These are phyloP conservation scores for Charadrius vociferus DNA, from an alignment of 2,113 vertebrate species.

Conservation along the genomic window DNA sequence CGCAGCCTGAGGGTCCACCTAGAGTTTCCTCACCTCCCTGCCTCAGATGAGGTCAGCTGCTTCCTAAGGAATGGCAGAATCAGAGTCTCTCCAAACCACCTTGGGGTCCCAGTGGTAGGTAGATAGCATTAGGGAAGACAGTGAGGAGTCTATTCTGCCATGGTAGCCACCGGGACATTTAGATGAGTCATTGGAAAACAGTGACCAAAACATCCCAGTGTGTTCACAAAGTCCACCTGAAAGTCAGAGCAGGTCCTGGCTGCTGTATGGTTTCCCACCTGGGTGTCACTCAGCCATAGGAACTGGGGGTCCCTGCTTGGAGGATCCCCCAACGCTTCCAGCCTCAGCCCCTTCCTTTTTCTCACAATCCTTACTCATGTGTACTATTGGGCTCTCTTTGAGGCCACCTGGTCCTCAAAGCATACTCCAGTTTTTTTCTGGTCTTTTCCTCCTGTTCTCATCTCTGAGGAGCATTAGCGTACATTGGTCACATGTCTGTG, in stretches of 20 bases:
- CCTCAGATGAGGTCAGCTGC: neutral
- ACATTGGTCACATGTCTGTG: accelerated
- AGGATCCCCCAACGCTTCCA: accelerated
- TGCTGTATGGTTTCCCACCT: neutral
- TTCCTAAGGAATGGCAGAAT: neutral
- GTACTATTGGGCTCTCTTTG: neutral
- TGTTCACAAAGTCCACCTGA: neutral
- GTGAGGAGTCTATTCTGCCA: neutral
- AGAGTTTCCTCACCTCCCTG: neutral
- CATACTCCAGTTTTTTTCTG: neutral
- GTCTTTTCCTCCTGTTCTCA: neutral
- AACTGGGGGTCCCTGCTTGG: neutral
- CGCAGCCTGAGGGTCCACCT: neutral
- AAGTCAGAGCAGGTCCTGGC: neutral
- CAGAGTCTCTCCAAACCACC: accelerated
- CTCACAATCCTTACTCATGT: accelerated
- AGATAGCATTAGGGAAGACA: neutral
- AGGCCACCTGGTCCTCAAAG: neutral
- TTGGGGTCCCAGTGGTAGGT: no score
- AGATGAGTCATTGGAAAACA: neutral
- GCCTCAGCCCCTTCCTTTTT: neutral
- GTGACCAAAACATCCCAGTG: neutral
- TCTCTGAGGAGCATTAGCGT: neutral
- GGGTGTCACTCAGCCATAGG: accelerated
- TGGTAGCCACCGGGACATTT: neutral